Conservation (phyloP, 2,888 invertebrate species). For the Melikaiella ostensackeni region DNA sequence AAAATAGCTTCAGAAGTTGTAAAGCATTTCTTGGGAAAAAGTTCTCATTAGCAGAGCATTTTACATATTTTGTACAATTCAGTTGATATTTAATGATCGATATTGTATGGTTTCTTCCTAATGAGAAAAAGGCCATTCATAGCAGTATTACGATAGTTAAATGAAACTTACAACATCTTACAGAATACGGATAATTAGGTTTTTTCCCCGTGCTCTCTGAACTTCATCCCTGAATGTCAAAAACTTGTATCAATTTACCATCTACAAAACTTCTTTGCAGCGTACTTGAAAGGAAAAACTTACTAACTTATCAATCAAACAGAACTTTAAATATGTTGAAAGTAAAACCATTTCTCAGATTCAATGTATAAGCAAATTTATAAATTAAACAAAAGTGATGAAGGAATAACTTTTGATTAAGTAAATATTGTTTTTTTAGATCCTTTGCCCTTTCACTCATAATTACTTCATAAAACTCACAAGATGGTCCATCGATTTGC, state of each 20-base stretch:
- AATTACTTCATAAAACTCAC: constrained; percentile 23
- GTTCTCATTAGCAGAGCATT: neutral
- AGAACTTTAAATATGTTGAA: neutral
- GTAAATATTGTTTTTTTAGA: neutral
- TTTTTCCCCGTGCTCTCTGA: constrained; percentile 7
- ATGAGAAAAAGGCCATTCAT: constrained; percentile 21
- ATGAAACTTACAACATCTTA: constrained; percentile 19
- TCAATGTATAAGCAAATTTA: neutral
- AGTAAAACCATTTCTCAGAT: neutral
- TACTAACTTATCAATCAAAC: constrained; percentile 7
- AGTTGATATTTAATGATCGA: neutral
- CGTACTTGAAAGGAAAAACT: neutral
- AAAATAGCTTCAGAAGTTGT: neutral
- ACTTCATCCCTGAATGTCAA: constrained; percentile 2
- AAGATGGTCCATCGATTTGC: constrained; percentile 12
- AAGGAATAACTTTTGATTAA: neutral
- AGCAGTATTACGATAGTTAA: constrained; percentile 25
- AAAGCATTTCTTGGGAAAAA: too few relatives aligned
- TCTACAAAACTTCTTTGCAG: constrained; percentile 5
- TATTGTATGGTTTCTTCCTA: neutral
- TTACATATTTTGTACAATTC: neutral
- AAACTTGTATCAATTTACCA: constrained; percentile 27
- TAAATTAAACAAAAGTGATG: neutral
- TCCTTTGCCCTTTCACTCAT: neutral
- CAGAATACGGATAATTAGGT: constrained; percentile 21